phyloP scores from a whole-genome alignment of 2,113 vertebrate species.

The Onychostruthus taczanowskii region DNA sequence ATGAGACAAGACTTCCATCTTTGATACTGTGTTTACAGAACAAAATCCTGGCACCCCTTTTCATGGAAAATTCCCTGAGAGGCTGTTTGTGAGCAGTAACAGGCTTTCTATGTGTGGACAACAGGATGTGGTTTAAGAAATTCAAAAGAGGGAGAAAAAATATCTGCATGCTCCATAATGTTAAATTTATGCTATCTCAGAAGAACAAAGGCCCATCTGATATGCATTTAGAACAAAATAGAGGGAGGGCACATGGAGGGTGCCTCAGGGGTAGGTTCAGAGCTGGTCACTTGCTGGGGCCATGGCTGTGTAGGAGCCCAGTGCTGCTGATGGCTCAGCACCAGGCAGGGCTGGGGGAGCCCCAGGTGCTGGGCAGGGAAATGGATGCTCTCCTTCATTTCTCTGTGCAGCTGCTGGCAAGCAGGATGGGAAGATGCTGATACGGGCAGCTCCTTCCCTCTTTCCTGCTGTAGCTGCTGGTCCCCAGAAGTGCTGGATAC shows the following conservation, averaged over 20 bases:
- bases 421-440: rapidly evolving
- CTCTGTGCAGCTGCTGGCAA: neutral
- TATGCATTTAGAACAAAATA: neutral
- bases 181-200: neutral
- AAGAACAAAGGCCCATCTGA: neutral
- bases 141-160: neutral
- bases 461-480: neutral
- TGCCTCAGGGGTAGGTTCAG: neutral
- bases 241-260: neutral
- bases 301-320: neutral
- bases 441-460: neutral
- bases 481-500: neutral
- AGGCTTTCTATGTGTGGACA: neutral
- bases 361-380: neutral
- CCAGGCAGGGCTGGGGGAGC: neutral
- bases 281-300: neutral
- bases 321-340: neutral
- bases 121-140: neutral
- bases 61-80: neutral
- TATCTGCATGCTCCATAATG: rapidly evolving
- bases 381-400: rapidly evolving
- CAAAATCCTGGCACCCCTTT: neutral
- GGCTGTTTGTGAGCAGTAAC: neutral
- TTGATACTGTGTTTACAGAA: neutral
- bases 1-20: neutral